phyloP scores from a whole-genome alignment of 2,113 vertebrate species.

The Pygathrix nemaeus region DNA sequence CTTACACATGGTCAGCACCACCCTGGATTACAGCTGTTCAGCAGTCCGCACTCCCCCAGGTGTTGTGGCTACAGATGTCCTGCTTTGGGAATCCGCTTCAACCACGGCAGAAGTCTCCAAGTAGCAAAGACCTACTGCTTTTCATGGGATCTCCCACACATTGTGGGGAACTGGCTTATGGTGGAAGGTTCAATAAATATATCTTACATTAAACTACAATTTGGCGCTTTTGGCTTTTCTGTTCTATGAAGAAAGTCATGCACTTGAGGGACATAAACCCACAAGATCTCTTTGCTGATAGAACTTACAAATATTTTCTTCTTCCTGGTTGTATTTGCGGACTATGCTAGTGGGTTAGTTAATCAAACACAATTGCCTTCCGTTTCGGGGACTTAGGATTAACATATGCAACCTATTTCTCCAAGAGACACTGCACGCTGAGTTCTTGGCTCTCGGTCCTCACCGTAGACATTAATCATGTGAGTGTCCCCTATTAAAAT shows the following conservation, averaged over 20 bases:
- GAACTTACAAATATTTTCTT: not conserved
- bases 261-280: slow-evolving; percentile 5
- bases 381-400: not conserved
- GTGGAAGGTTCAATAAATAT: not conserved
- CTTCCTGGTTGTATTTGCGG: not conserved
- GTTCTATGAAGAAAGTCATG: not conserved
- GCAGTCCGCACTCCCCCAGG: not conserved
- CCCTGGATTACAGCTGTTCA: not conserved
- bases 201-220: not conserved
- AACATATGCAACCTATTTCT: not conserved
- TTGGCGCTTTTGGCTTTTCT: not conserved
- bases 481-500: not conserved
- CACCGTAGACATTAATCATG: not conserved
- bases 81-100: not conserved
- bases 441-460: not conserved
- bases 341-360: not conserved
- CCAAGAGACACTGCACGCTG: slow-evolving; percentile 2
- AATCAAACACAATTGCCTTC: slow-evolving; percentile 17
- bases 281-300: not conserved
- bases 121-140: not conserved
- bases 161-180: not conserved
- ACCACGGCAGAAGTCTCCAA: not conserved
- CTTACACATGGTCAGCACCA: not conserved
- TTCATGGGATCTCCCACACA: accelerated
- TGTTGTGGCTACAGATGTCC: not conserved